Conservation (phyloP, 2,797 vertebrate genomes). For the Tauraco hartlaubi region DNA sequence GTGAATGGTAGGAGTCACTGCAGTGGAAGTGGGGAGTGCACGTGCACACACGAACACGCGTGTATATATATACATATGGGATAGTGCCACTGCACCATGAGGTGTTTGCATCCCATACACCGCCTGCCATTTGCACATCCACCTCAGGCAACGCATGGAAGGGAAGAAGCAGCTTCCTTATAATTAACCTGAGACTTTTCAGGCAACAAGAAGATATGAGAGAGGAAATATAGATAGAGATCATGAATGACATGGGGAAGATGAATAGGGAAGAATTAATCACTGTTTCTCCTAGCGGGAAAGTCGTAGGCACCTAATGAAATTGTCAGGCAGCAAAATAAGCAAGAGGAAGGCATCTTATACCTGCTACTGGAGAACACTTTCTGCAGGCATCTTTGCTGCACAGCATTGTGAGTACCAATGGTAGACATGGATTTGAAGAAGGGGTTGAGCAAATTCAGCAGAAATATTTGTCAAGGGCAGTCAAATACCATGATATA, state of each 20-base stretch:
- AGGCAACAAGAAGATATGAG: neutral
- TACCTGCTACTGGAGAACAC: neutral
- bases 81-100: neutral
- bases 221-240: neutral
- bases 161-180: neutral
- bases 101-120: neutral
- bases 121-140: neutral
- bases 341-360: neutral
- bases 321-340: neutral
- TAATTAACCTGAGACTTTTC: neutral
- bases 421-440: neutral
- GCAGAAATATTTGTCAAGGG: neutral
- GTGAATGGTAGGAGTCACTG: neutral
- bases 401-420: neutral
- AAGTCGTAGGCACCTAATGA: neutral
- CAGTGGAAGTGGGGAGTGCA: neutral
- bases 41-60: rapidly evolving
- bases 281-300: neutral
- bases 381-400: neutral
- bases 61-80: rapidly evolving
- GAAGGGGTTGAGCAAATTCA: neutral
- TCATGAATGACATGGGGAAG: neutral
- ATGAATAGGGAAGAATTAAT: neutral
- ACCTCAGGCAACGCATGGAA: neutral
- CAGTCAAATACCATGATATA: neutral